phyloP scores from a whole-genome alignment of 2,797 vertebrate genomes.

The Acrossocheilus fasciatus region DNA sequence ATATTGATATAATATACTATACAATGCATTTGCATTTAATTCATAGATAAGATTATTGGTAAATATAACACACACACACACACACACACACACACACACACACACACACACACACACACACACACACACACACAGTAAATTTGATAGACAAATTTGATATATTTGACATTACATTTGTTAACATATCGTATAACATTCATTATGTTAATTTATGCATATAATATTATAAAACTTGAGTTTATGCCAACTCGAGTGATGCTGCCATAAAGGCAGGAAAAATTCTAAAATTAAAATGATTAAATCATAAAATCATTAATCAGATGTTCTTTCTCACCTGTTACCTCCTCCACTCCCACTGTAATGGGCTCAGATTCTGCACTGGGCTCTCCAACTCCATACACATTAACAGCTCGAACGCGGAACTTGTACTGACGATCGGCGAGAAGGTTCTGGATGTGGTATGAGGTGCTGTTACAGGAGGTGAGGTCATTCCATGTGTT shows the following conservation, averaged over 20 bases:
- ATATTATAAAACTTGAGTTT: neutral
- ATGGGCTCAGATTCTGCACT: slow-evolving; percentile 91
- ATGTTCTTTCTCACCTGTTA: slow-evolving; percentile 77
- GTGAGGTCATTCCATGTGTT: slow-evolving; percentile 88
- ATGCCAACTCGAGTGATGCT: neutral
- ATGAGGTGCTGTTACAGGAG: slow-evolving; percentile 97
- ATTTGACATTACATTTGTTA: neutral
- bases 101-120: too few relatives aligned
- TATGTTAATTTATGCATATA: neutral
- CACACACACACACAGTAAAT: too few relatives aligned
- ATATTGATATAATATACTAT: neutral
- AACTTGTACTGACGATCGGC: slow-evolving; percentile 93
- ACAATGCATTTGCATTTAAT: neutral
- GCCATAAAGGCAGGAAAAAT: neutral
- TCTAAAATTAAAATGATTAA: neutral
- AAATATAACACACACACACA: neutral
- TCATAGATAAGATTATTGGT: neutral
- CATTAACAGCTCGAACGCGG: slow-evolving; percentile 89
- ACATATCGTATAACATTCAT: neutral
- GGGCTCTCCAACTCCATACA: slow-evolving; percentile 93
- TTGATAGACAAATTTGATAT: neutral
- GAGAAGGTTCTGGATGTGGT: slow-evolving; percentile 88
- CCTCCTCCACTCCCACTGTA: slow-evolving; percentile 83
- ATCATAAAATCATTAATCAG: too few relatives aligned
- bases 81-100: too few relatives aligned